Conservation (phyloP, 2,797 vertebrate genomes). For the Platalea minor region DNA sequence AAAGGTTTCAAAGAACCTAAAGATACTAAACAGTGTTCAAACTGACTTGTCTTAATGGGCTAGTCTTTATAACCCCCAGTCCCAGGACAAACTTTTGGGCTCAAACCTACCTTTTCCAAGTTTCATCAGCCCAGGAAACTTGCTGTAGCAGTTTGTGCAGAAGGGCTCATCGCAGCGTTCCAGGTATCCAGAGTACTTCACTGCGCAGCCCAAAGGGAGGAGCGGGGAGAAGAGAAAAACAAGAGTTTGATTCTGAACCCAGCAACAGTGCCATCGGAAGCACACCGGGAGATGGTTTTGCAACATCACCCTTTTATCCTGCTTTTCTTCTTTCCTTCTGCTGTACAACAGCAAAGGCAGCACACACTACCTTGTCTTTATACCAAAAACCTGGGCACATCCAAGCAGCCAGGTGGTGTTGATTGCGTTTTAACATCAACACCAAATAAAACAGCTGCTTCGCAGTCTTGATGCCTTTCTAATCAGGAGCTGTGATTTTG, state of each 20-base stretch:
- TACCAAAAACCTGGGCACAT: not conserved
- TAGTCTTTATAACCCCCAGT: not conserved
- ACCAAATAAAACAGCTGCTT: not conserved
- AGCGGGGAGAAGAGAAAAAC: not conserved
- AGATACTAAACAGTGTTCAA: not conserved
- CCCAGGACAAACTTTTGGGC: not conserved
- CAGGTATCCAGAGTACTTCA: slow-evolving; percentile 87
- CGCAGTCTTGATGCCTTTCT: not conserved
- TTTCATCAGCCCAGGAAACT: slow-evolving; percentile 84
- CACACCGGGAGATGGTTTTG: not conserved
- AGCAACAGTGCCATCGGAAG: not conserved
- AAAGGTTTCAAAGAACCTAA: not conserved
- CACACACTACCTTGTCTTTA: not conserved
- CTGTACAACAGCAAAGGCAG: not conserved
- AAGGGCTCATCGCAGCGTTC: slow-evolving; percentile 84
- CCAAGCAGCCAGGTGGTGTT: not conserved
- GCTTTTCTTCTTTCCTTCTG: not conserved
- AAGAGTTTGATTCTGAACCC: not conserved
- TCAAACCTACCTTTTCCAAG: slow-evolving; percentile 84
- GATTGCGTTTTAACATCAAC: not conserved
- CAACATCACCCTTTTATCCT: not conserved
- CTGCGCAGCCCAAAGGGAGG: slow-evolving; percentile 52
- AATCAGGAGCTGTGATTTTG: not conserved
- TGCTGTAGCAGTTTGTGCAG: slow-evolving; percentile 78
- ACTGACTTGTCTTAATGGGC: not conserved